Percentiles rank a stretch among this genome's conserved stretches.
These are phyloP conservation scores for Podarcis cretensis DNA, from an alignment of 2,113 vertebrate species.

Conservation along the genomic window DNA sequence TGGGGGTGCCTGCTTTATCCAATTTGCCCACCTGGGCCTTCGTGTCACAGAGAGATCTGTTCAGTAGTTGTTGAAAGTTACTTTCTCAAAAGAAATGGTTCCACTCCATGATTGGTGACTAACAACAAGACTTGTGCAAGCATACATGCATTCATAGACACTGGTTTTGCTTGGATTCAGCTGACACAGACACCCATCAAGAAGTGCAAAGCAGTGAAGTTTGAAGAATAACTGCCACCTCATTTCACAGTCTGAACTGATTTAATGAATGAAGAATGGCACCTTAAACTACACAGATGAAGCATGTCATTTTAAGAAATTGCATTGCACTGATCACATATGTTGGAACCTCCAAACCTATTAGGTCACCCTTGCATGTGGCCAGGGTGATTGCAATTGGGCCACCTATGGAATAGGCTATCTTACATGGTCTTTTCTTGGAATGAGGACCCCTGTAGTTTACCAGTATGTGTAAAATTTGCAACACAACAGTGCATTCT, in stretches of 20 bases:
- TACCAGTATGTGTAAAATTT: neutral
- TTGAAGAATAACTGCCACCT: neutral
- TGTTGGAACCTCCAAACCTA: neutral
- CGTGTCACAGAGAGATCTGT: neutral
- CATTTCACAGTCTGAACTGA: neutral
- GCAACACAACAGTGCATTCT: neutral
- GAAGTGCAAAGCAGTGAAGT: too few relatives aligned
- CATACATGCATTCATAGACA: neutral
- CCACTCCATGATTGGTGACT: neutral
- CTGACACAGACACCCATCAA: neutral
- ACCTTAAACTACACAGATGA: neutral
- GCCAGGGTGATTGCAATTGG: neutral
- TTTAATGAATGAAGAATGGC: neutral
- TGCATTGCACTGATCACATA: neutral
- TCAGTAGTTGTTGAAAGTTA: neutral
- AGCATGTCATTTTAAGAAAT: neutral
- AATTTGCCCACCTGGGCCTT: neutral
- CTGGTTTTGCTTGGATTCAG: neutral
- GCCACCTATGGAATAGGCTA: neutral
- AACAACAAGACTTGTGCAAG: neutral
- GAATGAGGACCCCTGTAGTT: neutral
- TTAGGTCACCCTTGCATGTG: neutral
- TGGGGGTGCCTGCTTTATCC: too few relatives aligned
- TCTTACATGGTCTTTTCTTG: neutral
- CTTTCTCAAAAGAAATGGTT: neutral